These are phyloP conservation scores for Empis stercorea DNA, from an alignment of 2,888 invertebrate species.

Conservation along the genomic window DNA sequence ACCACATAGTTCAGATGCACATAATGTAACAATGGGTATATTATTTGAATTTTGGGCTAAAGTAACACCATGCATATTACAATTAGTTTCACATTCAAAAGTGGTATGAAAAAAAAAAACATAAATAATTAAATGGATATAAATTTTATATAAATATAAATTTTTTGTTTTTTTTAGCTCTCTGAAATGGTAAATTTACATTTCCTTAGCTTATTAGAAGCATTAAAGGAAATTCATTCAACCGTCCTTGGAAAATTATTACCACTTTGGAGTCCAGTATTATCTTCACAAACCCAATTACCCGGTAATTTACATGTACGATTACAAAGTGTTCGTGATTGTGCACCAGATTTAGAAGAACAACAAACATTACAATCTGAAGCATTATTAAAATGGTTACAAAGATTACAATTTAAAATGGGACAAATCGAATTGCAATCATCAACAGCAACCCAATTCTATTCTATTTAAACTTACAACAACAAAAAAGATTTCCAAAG, in stretches of 20 bases:
- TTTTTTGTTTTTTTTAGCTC: conserved; percentile 43
- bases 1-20: conserved; percentile 55
- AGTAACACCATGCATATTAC: conserved; percentile 89
- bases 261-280: conserved; percentile 92
- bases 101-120: conserved; percentile 49
- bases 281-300: conserved; percentile 87
- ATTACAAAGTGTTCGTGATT: conserved; percentile 77
- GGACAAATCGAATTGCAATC: conserved; percentile 93
- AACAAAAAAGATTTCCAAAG: background rate
- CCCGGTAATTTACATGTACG: conserved; percentile 80
- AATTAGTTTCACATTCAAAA: conserved; percentile 83
- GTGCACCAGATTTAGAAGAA: conserved; percentile 42
- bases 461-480: conserved; percentile 52
- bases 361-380: conserved; percentile 36
- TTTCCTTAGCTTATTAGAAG: conserved; percentile 88
- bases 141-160: background rate
- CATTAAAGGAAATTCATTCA: conserved; percentile 87
- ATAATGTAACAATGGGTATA: conserved; percentile 62
- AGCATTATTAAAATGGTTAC: conserved; percentile 67
- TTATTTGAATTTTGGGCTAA: conserved; percentile 98
- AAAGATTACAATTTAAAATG: conserved; percentile 93
- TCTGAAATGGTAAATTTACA: conserved; percentile 97
- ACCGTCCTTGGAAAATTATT: conserved; percentile 81
- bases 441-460: conserved; percentile 83
- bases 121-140: conserved; percentile 13